A percentile compares a stretch with the other conserved stretches of the same genome.
phyloP scores from a whole-genome alignment of 2,113 vertebrate genomes.

The Pandion haliaetus region DNA sequence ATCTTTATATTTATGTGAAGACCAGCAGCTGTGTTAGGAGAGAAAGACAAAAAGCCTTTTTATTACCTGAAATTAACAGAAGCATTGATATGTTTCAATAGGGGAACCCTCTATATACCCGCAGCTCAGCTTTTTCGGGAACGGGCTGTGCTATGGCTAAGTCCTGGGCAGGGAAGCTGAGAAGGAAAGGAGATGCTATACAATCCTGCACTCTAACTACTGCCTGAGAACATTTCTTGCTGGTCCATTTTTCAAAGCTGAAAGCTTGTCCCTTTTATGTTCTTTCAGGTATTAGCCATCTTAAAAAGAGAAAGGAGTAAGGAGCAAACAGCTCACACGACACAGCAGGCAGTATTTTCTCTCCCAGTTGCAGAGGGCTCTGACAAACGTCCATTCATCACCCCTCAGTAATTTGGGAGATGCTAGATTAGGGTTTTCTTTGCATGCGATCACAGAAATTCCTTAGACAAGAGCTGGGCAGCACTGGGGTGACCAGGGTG shows the following conservation, averaged over 20 bases:
- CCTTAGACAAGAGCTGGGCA: not conserved
- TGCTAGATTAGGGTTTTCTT: not conserved
- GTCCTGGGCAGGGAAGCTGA: not conserved
- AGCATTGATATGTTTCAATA: not conserved
- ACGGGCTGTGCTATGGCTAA: not conserved
- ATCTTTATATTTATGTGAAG: not conserved
- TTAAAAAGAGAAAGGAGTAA: not conserved
- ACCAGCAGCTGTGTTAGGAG: not conserved
- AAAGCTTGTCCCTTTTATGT: not conserved
- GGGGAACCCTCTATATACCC: not conserved
- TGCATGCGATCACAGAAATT: not conserved
- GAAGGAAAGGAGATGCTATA: not conserved
- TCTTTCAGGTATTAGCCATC: not conserved
- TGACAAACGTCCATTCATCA: not conserved
- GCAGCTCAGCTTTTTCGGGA: not conserved
- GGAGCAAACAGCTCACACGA: not conserved
- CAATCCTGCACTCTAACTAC: not conserved
- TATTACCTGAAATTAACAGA: not conserved
- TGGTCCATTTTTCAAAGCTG: not conserved
- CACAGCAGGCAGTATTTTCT: not conserved
- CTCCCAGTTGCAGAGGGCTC: not conserved
- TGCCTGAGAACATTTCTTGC: not conserved
- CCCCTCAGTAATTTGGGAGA: not conserved
- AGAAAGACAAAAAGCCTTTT: not conserved
- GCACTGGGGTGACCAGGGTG: not conserved